These are phyloP conservation scores for Hippasteria phrygiana DNA, from an alignment of 53 echinoderm and acorn worm genomes.

Conservation along the genomic window DNA sequence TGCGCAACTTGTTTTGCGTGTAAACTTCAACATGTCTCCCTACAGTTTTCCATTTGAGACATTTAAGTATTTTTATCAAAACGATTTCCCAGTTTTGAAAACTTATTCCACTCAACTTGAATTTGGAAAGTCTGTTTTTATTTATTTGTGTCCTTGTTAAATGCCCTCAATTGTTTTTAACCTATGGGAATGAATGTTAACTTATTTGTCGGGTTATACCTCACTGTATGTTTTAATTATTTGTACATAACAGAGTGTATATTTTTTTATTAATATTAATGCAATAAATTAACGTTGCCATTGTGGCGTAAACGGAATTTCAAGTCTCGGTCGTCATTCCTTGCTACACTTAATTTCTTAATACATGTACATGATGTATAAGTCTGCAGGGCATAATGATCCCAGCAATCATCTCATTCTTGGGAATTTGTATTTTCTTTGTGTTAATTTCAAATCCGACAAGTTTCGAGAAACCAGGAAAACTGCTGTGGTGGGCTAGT, in stretches of 20 bases:
- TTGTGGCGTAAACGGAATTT: constrained; percentile 25
- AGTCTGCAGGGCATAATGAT: too few species aligned
- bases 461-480: too few species aligned
- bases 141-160: constrained; percentile 15
- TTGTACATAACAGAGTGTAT: constrained; percentile 68
- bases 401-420: too few species aligned
- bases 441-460: too few species aligned
- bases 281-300: constrained; percentile 68
- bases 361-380: too few species aligned
- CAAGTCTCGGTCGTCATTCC: too few species aligned
- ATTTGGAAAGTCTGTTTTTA: constrained; percentile 47
- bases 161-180: constrained; percentile 28
- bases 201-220: constrained; percentile 59
- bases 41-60: too few species aligned
- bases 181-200: constrained; percentile 54
- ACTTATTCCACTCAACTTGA: constrained; percentile 5
- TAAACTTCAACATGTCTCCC: too few species aligned
- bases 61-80: neutral
- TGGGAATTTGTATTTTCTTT: too few species aligned
- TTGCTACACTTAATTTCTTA: too few species aligned
- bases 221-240: constrained; percentile 59
- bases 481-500: too few species aligned
- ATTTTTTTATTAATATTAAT: constrained; percentile 68
- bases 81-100: neutral
- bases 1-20: too few species aligned